phyloP scores from a whole-genome alignment of 2,113 vertebrate genomes.

The Salminus brasiliensis region DNA sequence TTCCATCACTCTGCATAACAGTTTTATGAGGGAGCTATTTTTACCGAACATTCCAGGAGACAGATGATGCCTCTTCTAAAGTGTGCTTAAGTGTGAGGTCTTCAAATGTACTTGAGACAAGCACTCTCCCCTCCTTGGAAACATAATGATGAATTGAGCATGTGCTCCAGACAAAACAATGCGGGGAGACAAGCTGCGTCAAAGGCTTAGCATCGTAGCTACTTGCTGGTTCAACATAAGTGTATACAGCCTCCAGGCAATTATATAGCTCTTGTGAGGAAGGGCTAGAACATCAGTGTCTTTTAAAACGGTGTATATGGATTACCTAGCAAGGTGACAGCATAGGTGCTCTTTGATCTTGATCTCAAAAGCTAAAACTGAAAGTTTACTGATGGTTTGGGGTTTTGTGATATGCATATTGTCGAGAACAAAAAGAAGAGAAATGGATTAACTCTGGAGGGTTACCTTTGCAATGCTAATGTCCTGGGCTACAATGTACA shows the following conservation, averaged over 20 bases:
- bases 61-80: slow-evolving; percentile 12
- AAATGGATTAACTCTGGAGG: neutral
- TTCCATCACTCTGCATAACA: neutral
- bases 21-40: slow-evolving; percentile 44
- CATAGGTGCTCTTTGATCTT: neutral
- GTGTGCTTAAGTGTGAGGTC: slow-evolving; percentile 19
- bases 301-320: neutral
- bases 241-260: neutral
- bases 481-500: slow-evolving; percentile 91
- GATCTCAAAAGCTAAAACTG: slow-evolving; percentile 11
- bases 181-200: neutral
- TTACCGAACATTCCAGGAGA: slow-evolving; percentile 11
- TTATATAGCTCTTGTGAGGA: neutral
- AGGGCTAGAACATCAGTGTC: neutral
- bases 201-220: neutral
- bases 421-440: neutral
- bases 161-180: slow-evolving; percentile 36
- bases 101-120: slow-evolving; percentile 38
- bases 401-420: neutral
- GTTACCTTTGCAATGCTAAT: slow-evolving; percentile 89
- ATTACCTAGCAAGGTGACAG: neutral
- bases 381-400: neutral
- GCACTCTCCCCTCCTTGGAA: slow-evolving; percentile 28
- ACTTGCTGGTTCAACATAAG: slow-evolving; percentile 10
- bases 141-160: slow-evolving; percentile 37